Evolutionary conservation across 1,140 invertebrate genomes (phyloP), one percentile per base, ranked within the genome.

Genomic region (Euwallacea similis): DNA sequence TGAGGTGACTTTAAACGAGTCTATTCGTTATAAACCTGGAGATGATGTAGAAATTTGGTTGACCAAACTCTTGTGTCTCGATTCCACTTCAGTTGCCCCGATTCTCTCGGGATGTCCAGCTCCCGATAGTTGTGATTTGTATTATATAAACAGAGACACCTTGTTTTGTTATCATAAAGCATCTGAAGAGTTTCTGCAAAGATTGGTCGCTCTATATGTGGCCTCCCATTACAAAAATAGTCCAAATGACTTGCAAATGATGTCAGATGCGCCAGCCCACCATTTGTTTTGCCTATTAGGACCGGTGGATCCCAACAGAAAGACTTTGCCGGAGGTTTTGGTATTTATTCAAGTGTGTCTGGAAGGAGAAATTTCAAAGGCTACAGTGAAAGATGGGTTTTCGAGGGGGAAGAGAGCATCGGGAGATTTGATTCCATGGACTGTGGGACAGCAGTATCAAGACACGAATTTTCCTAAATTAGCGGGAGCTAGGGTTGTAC

Each of bases 201-300:
- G 93, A 76, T 78, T 99, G 0, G 94, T 99, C 69, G 88, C 93
- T 43, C 88, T 99, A 6, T 98, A 96, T 81, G 97, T 99, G 0
- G 89, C 98, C 0, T 98, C 97, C 10, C 98, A 99, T 86, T 99
- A 99, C 80, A 98, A 98, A 89, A 99, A 99, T 83, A 96, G 92
- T 66, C 98, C 98, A 0, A 98, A 99, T 86, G 98, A 99, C 85
- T 84, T 99, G 8, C 97, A 99, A 86, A 92, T 99, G 88, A 88
- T 99, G 84, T 97, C 97, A 9, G 98, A 99, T 86, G 97, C 98
- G 8, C 98, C 98, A 0, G 96, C 96, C 6, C 98, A 99, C 85
- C 94, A 98, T 83, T 81, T 99, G 15, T 99, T 99, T 85, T 97
- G 95, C 79, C 83, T 99, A 11, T 84, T 99, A 59, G 95, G 95